phyloP scores from a whole-genome alignment of 2,888 invertebrate species.

The Pyrrhosoma nymphula region DNA sequence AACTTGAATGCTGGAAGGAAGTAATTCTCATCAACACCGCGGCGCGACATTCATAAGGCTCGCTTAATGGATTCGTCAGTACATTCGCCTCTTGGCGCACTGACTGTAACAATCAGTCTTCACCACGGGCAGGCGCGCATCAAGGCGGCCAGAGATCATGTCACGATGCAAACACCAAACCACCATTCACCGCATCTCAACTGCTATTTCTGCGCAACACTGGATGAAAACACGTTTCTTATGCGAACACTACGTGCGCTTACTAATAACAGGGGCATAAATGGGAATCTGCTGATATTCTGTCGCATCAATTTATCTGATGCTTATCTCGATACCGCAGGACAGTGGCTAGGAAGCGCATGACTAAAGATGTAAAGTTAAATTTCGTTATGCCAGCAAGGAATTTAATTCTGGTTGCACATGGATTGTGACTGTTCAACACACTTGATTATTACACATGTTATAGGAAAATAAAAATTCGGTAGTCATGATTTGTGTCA shows the following conservation, averaged over 20 bases:
- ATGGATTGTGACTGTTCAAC: no score
- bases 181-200: conserved; percentile 3
- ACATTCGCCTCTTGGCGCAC: background rate
- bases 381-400: background rate
- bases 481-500: no score
- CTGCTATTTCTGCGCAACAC: background rate
- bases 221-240: background rate
- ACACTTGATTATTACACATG: no score
- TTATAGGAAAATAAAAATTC: no score
- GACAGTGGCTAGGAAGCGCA: background rate
- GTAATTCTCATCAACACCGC: background rate
- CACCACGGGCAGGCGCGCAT: background rate
- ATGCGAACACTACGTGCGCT: background rate
- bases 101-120: conserved; percentile 5
- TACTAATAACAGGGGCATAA: background rate
- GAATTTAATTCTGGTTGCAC: background rate
- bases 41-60: conserved; percentile 6
- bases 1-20: background rate
- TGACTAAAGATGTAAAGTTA: no score
- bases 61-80: conserved; percentile 29
- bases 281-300: background rate
- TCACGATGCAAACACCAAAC: background rate
- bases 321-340: background rate
- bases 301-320: background rate
- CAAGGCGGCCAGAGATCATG: conserved; percentile 33